Percentiles rank a stretch among this genome's conserved stretches.
phyloP scores from a whole-genome alignment of 2,797 vertebrate genomes.

The Stomatorhinus walkeri region DNA sequence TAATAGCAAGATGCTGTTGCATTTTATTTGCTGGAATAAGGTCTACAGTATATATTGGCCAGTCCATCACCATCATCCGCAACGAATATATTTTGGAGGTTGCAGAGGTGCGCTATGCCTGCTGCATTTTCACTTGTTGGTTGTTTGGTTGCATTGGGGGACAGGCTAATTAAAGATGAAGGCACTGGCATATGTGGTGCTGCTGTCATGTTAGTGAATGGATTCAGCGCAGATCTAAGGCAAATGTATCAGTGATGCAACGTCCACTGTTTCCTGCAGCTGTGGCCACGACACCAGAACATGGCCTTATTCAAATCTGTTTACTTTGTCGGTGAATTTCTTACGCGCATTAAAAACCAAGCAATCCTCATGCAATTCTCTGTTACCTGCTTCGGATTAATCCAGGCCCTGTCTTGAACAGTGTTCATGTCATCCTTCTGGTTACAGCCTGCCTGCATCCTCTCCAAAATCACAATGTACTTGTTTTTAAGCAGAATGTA shows the following conservation, averaged over 20 bases:
- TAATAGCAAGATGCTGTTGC: neutral
- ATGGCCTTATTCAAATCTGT: neutral
- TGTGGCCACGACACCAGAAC: neutral
- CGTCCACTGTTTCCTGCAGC: neutral
- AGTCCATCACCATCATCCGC: neutral
- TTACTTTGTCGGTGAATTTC: neutral
- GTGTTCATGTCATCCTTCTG: neutral
- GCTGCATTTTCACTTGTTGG: neutral
- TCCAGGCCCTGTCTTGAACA: neutral
- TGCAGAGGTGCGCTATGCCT: neutral
- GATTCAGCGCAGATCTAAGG: neutral
- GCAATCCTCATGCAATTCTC: neutral
- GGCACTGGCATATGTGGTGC: neutral
- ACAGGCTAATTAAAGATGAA: conserved; percentile 1
- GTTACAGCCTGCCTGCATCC: neutral
- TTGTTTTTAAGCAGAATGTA: neutral
- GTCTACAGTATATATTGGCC: neutral
- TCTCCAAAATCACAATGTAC: neutral
- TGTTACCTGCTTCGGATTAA: neutral
- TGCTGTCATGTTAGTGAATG: neutral
- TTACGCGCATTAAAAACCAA: neutral
- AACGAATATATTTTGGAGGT: neutral
- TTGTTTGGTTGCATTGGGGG: neutral
- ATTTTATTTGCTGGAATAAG: neutral
- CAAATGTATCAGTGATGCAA: neutral